A percentile compares a stretch with the other conserved stretches of the same genome.
Conservation (phyloP, 1,140 invertebrate species). For the Aphaenogaster rudis region DNA sequence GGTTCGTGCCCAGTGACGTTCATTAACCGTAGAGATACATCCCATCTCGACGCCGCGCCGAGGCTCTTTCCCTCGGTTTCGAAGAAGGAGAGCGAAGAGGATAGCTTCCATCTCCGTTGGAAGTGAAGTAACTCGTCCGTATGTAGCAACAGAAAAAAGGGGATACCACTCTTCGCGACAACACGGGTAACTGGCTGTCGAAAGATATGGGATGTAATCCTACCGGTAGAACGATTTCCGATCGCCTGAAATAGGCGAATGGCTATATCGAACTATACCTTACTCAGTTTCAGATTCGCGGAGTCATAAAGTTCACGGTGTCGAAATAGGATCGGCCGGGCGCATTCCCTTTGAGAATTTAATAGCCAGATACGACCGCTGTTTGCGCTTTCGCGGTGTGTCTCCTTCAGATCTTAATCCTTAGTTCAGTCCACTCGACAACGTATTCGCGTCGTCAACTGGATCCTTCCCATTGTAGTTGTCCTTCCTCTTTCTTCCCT, state of each 20-base stretch:
- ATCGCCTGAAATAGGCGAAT: not conserved
- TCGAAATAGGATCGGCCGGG: constrained; percentile 14
- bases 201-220: not conserved
- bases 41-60: not conserved
- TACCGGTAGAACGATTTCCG: constrained; percentile 21
- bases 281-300: not conserved
- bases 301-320: constrained; percentile 36
- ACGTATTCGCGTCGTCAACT: not conserved
- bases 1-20: constrained; percentile 39
- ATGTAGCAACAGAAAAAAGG: not conserved
- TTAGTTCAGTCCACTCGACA: not conserved
- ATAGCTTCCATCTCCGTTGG: not conserved
- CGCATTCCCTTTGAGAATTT: constrained; percentile 36
- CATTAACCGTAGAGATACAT: constrained; percentile 51
- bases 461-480: not conserved
- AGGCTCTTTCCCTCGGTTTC: constrained; percentile 4
- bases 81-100: not conserved
- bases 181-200: not conserved
- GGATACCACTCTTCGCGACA: not conserved
- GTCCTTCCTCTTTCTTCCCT: not conserved
- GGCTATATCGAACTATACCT: not conserved
- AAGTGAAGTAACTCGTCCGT: not conserved
- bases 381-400: not conserved
- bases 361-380: constrained; percentile 38
- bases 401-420: not conserved